phyloP scores from a whole-genome alignment of 2,797 vertebrate genomes.

The Orestias chungarensis region DNA sequence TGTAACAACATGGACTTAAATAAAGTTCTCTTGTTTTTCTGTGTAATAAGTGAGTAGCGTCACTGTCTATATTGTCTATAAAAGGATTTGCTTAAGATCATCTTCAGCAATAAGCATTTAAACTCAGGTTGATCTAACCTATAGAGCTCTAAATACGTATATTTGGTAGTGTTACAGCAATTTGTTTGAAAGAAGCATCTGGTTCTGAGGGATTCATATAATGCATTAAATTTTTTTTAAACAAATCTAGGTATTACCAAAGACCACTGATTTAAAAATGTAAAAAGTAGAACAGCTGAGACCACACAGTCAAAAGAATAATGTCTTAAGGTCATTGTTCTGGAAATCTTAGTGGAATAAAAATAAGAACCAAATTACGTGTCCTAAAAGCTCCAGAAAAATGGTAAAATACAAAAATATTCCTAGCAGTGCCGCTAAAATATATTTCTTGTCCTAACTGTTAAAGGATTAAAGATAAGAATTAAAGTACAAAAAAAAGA shows the following conservation, averaged over 20 bases:
- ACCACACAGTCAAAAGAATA: not conserved
- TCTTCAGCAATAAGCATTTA: slow-evolving; percentile 18
- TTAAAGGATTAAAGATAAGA: not conserved
- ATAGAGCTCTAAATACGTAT: slow-evolving; percentile 15
- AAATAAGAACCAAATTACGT: not conserved
- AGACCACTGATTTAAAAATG: not conserved
- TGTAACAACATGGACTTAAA: slow-evolving; percentile 28
- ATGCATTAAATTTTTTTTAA: not conserved
- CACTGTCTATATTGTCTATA: slow-evolving; percentile 1
- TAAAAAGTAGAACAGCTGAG: not conserved
- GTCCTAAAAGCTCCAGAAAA: not conserved
- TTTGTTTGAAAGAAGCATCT: not conserved
- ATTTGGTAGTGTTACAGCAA: slow-evolving; percentile 15
- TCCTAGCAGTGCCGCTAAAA: not conserved
- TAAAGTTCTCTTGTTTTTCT: slow-evolving; percentile 15
- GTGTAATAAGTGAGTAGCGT: slow-evolving; percentile 11
- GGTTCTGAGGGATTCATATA: not conserved
- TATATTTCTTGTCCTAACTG: not conserved
- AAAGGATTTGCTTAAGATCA: slow-evolving; percentile 11
- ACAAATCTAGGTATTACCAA: not conserved
- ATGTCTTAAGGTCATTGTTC: not conserved
- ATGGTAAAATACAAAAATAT: not conserved
- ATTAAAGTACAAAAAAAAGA: not conserved
- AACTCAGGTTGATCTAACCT: slow-evolving; percentile 16
- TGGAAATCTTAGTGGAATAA: not conserved